Base-by-base conservation (phyloP, 1,140 invertebrate species). In the Drosophila malerkotliana region DNA sequence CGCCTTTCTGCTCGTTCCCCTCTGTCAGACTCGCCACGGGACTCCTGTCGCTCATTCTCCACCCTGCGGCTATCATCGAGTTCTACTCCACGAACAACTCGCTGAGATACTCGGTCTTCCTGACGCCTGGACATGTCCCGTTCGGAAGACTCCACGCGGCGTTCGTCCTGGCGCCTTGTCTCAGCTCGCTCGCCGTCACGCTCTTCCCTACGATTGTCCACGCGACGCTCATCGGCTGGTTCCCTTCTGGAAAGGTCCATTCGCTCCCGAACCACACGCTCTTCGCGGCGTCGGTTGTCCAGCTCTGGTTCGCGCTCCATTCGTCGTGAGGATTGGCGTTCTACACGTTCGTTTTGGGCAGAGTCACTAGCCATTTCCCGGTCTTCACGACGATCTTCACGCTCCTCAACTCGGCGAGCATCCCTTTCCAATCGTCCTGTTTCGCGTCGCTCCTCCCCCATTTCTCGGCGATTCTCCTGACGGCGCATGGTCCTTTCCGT, bases 301-400 rank as follows among this genome's bases (percentile, higher is more conserved):
- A 18, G 48, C 10, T 53, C 69, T 8, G 26, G 18, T 15, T 30
- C 59, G 21, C 48, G 41, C 21, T 67, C 39, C n/a, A 1, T 26
- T 44, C 59, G 34, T 14, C 8, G 45, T 18, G 6, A 10, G 26
- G 26, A 0, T 3, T 26, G 21, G 52, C 32, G 32, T 7, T 10
- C 14, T 14, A 14, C 39, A 6, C 14, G 39, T n/a, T 37, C 49
- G 9, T 26, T 10, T 18, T 6, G 5, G 8, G 41, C 5, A 21
- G 30, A 28, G 21, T 14, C 34, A 14, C 41, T 44, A 3, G 41
- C 41, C 8, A 21, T 9, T 4, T 18, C 44, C 1, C 44, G 15
- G 10, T 18, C 44, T 3, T 24, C 18, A 21, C 44, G 44, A 21
- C 41, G 41, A 7, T 45, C 41, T 7, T 15, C 15, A 1, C 18